phyloP scores from a whole-genome alignment of 2,113 vertebrate species.

The Puntigrus tetrazona region DNA sequence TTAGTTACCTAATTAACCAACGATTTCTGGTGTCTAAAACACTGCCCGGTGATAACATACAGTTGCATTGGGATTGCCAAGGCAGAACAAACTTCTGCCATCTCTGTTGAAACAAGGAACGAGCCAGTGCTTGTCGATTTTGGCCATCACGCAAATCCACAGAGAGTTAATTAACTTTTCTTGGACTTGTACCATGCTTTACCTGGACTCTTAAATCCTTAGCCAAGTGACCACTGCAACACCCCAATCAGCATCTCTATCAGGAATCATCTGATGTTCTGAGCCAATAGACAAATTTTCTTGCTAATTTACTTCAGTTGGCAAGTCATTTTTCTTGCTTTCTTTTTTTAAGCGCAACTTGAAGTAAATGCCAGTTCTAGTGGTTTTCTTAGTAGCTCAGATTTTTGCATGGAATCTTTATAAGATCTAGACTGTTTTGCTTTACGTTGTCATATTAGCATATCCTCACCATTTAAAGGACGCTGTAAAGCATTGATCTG shows the following conservation, averaged over 20 bases:
- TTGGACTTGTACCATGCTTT: constrained; percentile 51
- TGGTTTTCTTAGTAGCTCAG: constrained; percentile 2
- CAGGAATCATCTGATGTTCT: constrained; percentile 11
- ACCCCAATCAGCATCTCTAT: constrained; percentile 36
- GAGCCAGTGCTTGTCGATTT: constrained; percentile 44
- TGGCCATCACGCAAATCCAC: constrained; percentile 52
- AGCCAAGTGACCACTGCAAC: constrained; percentile 42
- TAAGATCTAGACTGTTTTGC: neutral
- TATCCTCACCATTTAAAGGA: constrained; percentile 8
- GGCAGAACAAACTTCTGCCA: constrained; percentile 44
- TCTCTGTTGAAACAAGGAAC: constrained; percentile 30
- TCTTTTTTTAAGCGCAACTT: neutral
- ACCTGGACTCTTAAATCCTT: constrained; percentile 38
- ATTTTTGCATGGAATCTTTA: neutral
- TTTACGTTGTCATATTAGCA: constrained; percentile 39
- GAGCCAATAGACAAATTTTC: constrained; percentile 34
- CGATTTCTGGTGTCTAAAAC: constrained; percentile 1
- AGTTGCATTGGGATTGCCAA: constrained; percentile 23
- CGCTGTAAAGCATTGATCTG: constrained; percentile 15
- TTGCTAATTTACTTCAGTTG: constrained; percentile 34
- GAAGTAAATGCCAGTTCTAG: neutral
- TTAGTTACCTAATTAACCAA: constrained; percentile 14
- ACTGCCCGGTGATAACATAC: constrained; percentile 6
- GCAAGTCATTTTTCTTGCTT: constrained; percentile 27
- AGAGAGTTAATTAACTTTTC: constrained; percentile 55